Percentiles rank a stretch among this genome's conserved stretches.
phyloP scores from a whole-genome alignment of 2,113 vertebrate genomes.

The Opisthocomus hoazin region DNA sequence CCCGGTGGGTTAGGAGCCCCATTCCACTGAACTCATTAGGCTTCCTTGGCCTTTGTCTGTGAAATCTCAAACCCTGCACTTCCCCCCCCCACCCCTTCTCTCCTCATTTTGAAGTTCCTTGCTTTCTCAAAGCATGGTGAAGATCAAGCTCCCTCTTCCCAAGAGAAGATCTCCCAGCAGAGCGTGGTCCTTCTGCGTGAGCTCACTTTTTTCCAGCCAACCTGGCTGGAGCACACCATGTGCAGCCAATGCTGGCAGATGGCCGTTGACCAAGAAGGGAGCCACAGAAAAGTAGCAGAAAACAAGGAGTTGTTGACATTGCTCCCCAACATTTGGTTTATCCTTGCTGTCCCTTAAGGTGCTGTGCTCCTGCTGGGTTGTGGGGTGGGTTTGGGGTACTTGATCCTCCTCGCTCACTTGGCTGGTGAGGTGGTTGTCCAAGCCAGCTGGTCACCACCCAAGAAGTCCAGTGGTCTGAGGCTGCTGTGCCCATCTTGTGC shows the following conservation, averaged over 20 bases:
- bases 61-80: not conserved
- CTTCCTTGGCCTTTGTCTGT: not conserved
- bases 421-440: not conserved
- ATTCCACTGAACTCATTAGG: not conserved
- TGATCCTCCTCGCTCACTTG: not conserved
- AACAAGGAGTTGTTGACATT: not conserved
- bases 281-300: not conserved
- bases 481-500: not conserved
- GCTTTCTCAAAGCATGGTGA: not conserved
- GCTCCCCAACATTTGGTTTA: not conserved
- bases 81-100: fast-evolving
- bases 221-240: not conserved
- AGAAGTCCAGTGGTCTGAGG: not conserved
- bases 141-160: not conserved
- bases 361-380: not conserved
- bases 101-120: not conserved
- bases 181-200: not conserved
- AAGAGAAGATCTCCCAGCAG: not conserved
- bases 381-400: not conserved
- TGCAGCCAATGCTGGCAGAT: fast-evolving
- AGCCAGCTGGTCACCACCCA: not conserved
- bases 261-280: not conserved
- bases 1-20: not conserved
- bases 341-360: not conserved
- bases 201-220: not conserved